A percentile compares a stretch with the other conserved stretches of the same genome.
Conservation (phyloP, 2,113 vertebrate species). For the Panthera leo region DNA sequence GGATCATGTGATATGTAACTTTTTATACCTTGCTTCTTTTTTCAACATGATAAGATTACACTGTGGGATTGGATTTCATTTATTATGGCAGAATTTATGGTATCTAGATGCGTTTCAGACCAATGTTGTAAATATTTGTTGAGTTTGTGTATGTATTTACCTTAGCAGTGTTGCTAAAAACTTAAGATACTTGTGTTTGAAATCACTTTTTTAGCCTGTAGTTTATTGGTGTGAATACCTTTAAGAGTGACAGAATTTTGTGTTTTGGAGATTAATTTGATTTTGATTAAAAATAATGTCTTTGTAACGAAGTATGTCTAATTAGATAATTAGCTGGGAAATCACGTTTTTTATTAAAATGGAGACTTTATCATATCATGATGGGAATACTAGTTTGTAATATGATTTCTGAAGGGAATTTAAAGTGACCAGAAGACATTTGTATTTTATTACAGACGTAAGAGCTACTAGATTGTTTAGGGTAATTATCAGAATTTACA, state of each 20-base stretch:
- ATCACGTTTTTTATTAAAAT: constrained; percentile 45
- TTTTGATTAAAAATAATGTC: constrained; percentile 37
- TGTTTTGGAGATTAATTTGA: constrained; percentile 56
- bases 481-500: not conserved
- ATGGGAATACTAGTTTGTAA: constrained; percentile 1
- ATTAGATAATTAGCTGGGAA: constrained; percentile 49
- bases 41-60: not conserved
- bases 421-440: not conserved
- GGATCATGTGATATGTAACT: not conserved
- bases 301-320: constrained; percentile 32
- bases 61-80: not conserved
- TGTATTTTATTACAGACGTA: not conserved
- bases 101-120: not conserved
- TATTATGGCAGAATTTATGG: not conserved
- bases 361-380: not conserved
- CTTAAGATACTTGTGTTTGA: not conserved
- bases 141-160: not conserved
- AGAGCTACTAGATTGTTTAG: not conserved
- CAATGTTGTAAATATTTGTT: not conserved
- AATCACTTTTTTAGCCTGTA: not conserved
- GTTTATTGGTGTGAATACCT: not conserved
- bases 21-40: not conserved
- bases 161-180: not conserved
- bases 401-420: constrained; percentile 29
- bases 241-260: constrained; percentile 28